These are phyloP conservation scores for Ectropis grisescens DNA, from an alignment of 1,140 invertebrate species.

Conservation along the genomic window DNA sequence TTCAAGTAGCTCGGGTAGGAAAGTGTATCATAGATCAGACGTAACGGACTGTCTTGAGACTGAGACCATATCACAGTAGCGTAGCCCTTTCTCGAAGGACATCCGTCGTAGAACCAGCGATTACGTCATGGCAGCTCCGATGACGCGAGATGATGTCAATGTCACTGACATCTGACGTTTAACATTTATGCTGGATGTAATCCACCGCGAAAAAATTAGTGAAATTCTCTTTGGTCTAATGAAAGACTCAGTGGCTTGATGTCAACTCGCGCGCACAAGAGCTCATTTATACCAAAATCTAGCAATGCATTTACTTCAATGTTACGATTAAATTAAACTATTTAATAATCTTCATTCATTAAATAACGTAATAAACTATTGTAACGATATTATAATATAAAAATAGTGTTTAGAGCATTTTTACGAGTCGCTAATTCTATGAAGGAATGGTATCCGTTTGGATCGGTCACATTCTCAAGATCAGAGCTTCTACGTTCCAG, in stretches of 20 bases:
- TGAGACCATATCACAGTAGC: conserved; percentile 64
- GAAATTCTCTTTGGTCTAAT: too few species aligned
- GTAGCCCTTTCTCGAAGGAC: conserved; percentile 29
- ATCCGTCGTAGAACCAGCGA: conserved; percentile 61
- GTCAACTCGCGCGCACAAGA: too few species aligned
- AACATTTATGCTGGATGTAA: too few species aligned
- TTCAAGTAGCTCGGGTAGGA: conserved; percentile 62
- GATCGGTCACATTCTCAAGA: conserved; percentile 63
- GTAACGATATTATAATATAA: conserved; percentile 43
- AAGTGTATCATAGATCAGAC: conserved; percentile 61
- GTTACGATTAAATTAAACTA: conserved; percentile 26
- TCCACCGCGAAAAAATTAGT: too few species aligned
- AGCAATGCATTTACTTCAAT: conserved; percentile 31
- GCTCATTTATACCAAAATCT: too few species aligned
- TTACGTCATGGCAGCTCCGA: conserved; percentile 22
- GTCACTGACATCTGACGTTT: too few species aligned
- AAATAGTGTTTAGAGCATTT: conserved; percentile 50
- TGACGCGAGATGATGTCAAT: too few species aligned
- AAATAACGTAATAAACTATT: conserved; percentile 30
- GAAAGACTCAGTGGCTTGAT: too few species aligned
- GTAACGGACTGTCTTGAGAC: conserved; percentile 63
- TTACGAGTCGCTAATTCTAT: conserved; percentile 63
- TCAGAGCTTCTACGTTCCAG: conserved; percentile 49
- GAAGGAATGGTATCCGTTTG: conserved; percentile 47
- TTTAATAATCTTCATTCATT: conserved; percentile 50